Conservation (phyloP, 2,888 invertebrate genomes). For the Cephus sareptanus region DNA sequence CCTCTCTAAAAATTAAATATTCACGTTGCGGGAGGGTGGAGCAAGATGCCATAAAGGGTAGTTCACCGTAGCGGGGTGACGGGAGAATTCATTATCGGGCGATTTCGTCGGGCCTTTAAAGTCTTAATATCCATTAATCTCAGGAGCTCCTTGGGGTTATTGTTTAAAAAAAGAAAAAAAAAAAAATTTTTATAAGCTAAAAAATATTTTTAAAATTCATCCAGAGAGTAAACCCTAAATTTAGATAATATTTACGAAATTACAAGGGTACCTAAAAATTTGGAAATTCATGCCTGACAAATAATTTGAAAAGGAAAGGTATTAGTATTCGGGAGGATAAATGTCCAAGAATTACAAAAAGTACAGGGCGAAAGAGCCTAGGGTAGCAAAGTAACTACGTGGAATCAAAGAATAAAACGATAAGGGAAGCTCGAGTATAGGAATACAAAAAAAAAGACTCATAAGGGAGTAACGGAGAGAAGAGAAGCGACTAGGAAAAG, state of each 20-base stretch:
- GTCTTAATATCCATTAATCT: background rate
- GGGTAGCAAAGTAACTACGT: background rate
- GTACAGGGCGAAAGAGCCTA: background rate
- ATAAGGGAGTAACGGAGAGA: background rate
- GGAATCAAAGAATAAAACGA: background rate
- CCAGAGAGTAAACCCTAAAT: too few relatives aligned
- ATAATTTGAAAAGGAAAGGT: background rate
- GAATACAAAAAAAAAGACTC: background rate
- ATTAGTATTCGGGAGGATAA: too few relatives aligned
- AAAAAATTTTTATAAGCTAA: too few relatives aligned
- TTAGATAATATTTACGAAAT: background rate
- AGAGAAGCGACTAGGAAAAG: conserved; percentile 8
- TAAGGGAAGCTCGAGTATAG: background rate
- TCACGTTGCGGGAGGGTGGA: conserved; percentile 40
- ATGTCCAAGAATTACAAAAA: background rate
- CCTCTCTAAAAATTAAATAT: conserved; percentile 52
- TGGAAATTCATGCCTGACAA: background rate
- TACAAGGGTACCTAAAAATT: background rate
- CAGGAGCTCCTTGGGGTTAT: background rate
- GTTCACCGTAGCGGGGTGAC: background rate
- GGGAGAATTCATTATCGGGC: background rate
- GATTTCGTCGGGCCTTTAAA: background rate
- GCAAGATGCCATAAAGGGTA: background rate
- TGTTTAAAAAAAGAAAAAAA: background rate
- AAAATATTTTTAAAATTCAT: too few relatives aligned